Conservation (phyloP, 1,140 invertebrate genomes). For the Drosophila sproati region DNA sequence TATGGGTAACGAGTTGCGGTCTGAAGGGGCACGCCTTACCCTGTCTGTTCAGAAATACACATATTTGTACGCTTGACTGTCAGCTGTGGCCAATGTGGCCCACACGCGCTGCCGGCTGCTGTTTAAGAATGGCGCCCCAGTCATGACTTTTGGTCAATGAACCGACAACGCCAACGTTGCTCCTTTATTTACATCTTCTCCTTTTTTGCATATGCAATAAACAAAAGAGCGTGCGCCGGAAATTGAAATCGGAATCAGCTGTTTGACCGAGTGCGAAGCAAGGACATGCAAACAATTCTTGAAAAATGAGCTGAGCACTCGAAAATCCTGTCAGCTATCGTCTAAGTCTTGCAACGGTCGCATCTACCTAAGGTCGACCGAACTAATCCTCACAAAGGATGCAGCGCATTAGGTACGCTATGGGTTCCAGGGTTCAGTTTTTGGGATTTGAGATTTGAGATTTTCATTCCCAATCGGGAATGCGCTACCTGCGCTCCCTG, state of each 20-base stretch:
- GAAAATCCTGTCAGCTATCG: constrained; percentile 29
- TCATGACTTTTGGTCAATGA: constrained; percentile 76
- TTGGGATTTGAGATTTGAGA: constrained; percentile 13
- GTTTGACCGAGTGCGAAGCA: constrained; percentile 41
- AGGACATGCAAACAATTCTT: constrained; percentile 29
- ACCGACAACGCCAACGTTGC: constrained; percentile 38
- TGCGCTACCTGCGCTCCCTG: constrained; percentile 33
- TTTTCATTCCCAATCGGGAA: constrained; percentile 18
- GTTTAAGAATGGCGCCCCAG: constrained; percentile 55
- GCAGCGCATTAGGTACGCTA: constrained; percentile 64
- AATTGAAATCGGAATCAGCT: constrained; percentile 60
- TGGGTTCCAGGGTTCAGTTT: not conserved
- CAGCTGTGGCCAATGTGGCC: constrained; percentile 12
- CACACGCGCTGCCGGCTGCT: constrained; percentile 16
- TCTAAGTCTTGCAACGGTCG: constrained; percentile 20
- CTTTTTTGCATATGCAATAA: constrained; percentile 36
- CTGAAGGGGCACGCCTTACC: constrained; percentile 29
- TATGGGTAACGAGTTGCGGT: constrained; percentile 15
- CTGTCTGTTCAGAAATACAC: constrained; percentile 26
- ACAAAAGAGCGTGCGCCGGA: constrained; percentile 34
- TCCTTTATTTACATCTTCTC: constrained; percentile 11
- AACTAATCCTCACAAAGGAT: constrained; percentile 71
- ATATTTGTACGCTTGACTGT: not conserved
- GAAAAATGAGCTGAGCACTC: constrained; percentile 56
- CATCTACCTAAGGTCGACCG: constrained; percentile 53